Base-by-base conservation (phyloP, 2,113 vertebrate species). In the Neoarius graeffei region DNA sequence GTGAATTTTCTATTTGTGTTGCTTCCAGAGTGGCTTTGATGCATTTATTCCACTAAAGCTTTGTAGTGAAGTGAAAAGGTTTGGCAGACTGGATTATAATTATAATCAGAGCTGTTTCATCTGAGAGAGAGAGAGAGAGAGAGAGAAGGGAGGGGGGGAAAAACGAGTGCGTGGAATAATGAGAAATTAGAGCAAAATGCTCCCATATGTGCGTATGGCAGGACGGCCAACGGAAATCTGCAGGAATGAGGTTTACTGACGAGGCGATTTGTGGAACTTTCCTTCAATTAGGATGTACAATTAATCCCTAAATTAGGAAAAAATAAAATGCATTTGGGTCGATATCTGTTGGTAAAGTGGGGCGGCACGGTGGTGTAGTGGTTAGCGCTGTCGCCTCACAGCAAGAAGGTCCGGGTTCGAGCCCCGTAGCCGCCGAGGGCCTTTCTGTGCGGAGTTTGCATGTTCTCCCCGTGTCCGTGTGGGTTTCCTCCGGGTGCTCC, bases 61-160 rank as follows among this genome's bases (percentile, higher is more conserved):
- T 87, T 87, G 77, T 87, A 87, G 69, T 67, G 50, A 84, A 69
- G 27, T 84, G 71, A 67, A 88, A 79, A 59, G 74, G 62, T 84
- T 84, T 48, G 62, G 25, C 81, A 83, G 86, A 66, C 81, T 79
- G 71, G 35, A 74, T 85, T 85, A 57, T 73, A 87, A 82, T 81
- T 48, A 56, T 54, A 81, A 85, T 66, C 57, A 76, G 62, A 71
- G 86, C 56, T 80, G 84, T 88, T 73, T 86, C 87, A 88, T 87
- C 85, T 80, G 73, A 87, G 64, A 62, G 82, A 81, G 64, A 82
- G 73, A 87, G 64, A 62, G 82, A 81, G 64, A 82, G 57, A 52
- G 23, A 74, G 71, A 71, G 69, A 71, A 57, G 14, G 42, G 66
- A 48, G 71, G 35, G 15, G 25, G 42, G 25, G 42, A 42, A 76